A percentile compares a stretch with the other conserved stretches of the same genome.
Conservation (phyloP, 2,888 invertebrate species). For the Chymomyza procnemis region DNA sequence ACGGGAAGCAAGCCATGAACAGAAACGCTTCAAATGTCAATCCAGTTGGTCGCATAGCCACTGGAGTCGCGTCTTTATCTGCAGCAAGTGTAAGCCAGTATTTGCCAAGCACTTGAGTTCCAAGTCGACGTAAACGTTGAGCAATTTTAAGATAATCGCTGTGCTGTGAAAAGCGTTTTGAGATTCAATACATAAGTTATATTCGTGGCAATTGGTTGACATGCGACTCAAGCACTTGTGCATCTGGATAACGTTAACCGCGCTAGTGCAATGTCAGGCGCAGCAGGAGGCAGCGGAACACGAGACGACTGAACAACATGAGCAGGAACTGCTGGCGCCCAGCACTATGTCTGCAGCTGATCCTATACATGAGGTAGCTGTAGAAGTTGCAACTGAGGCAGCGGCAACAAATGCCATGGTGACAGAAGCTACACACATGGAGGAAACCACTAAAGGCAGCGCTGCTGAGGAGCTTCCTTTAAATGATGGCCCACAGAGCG, state of each 20-base stretch:
- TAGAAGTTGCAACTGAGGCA: background rate
- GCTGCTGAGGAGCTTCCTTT: background rate
- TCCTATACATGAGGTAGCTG: background rate
- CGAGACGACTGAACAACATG: constrained; percentile 3
- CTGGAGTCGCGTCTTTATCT: background rate
- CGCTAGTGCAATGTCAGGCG: background rate
- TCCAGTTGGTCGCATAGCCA: background rate
- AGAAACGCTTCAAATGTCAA: constrained; percentile 9
- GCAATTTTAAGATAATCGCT: background rate
- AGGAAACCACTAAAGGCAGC: background rate
- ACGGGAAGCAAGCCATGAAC: constrained; percentile 42
- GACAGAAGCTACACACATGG: background rate
- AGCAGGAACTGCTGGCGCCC: background rate
- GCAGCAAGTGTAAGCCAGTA: background rate
- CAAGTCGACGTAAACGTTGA: constrained; percentile 1
- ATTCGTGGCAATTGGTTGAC: background rate
- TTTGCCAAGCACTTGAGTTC: constrained; percentile 43
- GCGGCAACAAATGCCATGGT: background rate
- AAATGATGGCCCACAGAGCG: background rate
- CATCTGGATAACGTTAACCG: background rate
- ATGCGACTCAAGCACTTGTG: background rate
- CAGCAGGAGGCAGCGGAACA: constrained; percentile 2
- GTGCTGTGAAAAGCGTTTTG: background rate
- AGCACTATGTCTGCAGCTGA: background rate
- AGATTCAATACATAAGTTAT: background rate